Evolutionary conservation across 2,797 vertebrate genomes (phyloP), one percentile per base, ranked within the genome.

Genomic region (Oreortyx pictus): DNA sequence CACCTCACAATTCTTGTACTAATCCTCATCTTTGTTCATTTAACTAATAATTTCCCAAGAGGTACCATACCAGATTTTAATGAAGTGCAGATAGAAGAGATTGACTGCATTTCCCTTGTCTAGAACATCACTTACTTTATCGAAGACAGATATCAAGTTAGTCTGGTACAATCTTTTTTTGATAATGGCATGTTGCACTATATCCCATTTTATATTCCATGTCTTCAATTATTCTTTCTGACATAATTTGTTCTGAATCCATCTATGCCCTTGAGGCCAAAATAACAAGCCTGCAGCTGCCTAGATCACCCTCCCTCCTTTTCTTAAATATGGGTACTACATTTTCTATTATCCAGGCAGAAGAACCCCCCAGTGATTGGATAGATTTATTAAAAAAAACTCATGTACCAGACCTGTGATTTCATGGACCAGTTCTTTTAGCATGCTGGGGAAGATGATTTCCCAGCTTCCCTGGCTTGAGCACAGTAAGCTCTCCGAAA

Each of bases 41-140:
- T 95, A 94, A 95, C 92, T 95, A 96, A 82, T 91, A 92, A 95
- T 96, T 96, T 95, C 96, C 95, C 94, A 94, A 67, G 86, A 91
- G 95, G 88, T 88, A 90, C 41, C 52, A 82, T 46, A 84, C 88
- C 90, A 90, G 64, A 80, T 88, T 94, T 95, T 95, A 95, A 95
- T 95, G 94, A 95, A 93, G 91, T 88, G 71, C 39, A 92, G 92
- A 92, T 82, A 94, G 91, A 91, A 57, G 84, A 95, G 90, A 94
- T 88, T 91, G 94, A 93, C 91, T 95, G 73, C 72, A 94, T 95
- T 94, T 95, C 95, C 72, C 68, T 91, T 95, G 86, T 95, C 95
- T 91, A 90, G 94, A 95, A 94, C 95, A 96, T 96, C 95, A 96
- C 92, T 96, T 95, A 91, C 78, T 83, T 95, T 96, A 96, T 96